Evolutionary conservation across 1,140 invertebrate species (phyloP).

Genomic region (Mercenaria mercenaria): DNA sequence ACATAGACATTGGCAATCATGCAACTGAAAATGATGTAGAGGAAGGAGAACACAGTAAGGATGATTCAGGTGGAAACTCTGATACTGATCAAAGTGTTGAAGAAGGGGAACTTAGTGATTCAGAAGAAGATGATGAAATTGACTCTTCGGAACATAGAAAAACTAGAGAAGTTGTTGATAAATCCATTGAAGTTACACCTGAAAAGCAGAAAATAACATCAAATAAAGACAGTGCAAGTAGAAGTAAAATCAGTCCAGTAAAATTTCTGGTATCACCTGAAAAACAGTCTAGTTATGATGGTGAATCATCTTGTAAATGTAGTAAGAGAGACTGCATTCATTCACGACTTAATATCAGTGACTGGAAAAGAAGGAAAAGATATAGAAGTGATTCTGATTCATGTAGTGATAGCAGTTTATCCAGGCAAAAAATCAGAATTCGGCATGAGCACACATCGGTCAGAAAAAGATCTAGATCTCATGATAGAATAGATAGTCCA

Average conservation of each 20-base stretch:
- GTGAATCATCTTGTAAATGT: neutral
- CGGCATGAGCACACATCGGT: neutral
- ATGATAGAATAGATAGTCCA: neutral
- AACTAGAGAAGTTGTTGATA: neutral
- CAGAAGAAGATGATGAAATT: neutral
- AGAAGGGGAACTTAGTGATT: conserved; percentile 5
- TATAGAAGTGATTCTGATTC: conserved; percentile 7
- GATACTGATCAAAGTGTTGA: neutral
- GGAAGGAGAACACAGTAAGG: neutral
- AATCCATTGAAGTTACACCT: neutral
- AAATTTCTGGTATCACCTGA: neutral
- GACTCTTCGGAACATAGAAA: neutral
- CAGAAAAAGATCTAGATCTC: neutral
- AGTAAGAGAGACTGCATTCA: neutral
- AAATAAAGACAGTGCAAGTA: too few species aligned
- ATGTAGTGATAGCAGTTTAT: neutral
- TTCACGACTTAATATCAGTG: neutral
- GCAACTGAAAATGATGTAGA: neutral
- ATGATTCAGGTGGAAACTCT: neutral
- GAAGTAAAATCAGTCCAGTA: neutral
- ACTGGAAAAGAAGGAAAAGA: neutral
- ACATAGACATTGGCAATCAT: neutral
- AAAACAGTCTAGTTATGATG: neutral
- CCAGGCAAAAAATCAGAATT: neutral
- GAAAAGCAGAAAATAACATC: neutral